These are phyloP conservation scores for Brachionus paranguensis DNA, from an alignment of 1,140 invertebrate genomes.

Conservation along the genomic window DNA sequence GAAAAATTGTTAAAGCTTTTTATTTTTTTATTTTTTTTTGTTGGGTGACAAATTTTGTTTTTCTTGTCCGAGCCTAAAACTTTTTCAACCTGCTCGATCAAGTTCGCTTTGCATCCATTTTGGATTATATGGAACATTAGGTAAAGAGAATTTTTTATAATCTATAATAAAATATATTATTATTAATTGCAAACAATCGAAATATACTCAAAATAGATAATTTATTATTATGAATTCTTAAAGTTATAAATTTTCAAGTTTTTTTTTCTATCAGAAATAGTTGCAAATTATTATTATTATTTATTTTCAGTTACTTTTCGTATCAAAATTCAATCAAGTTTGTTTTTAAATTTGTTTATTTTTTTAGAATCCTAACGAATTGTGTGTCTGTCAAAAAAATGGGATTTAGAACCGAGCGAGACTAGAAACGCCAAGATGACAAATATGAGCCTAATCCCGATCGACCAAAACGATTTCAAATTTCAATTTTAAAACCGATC, in stretches of 20 bases:
- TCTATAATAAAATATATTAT: slow-evolving; percentile 11
- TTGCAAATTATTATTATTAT: background rate
- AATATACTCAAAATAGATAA: slow-evolving; percentile 17
- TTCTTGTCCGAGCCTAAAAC: background rate
- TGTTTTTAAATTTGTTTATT: background rate
- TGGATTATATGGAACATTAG: background rate
- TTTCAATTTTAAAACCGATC: slow-evolving; percentile 24
- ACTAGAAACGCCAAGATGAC: background rate
- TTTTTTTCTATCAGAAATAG: background rate
- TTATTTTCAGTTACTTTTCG: background rate
- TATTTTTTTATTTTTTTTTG: background rate
- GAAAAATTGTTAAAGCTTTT: background rate
- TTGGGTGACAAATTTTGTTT: background rate
- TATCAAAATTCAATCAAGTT: slow-evolving; percentile 16
- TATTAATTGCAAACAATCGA: slow-evolving; percentile 12
- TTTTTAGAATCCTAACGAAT: background rate
- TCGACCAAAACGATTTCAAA: background rate
- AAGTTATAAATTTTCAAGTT: background rate
- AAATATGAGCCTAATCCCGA: slow-evolving; percentile 3
- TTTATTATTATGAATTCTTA: slow-evolving; percentile 17
- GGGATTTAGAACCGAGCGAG: background rate
- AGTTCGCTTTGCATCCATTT: background rate
- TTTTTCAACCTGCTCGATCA: background rate
- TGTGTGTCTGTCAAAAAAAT: background rate
- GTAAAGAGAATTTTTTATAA: background rate